phyloP scores from a whole-genome alignment of 2,888 invertebrate genomes.

The Dicyrtoma fusca region DNA sequence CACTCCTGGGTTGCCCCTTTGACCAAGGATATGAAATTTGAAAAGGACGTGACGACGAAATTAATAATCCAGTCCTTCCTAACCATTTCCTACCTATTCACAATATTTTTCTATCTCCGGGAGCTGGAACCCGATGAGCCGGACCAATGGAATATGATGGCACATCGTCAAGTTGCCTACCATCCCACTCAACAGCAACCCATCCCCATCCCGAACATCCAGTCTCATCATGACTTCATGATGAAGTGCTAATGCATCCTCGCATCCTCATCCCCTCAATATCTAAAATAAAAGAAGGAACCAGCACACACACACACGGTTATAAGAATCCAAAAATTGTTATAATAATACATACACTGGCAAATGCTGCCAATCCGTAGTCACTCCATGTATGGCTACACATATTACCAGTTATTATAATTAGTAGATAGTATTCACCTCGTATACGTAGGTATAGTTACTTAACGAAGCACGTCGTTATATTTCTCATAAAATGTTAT shows the following conservation, averaged over 20 bases:
- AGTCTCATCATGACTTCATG: constrained; percentile 36
- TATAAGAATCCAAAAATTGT: too few relatives aligned
- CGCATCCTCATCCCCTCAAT: too few relatives aligned
- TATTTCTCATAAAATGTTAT: too few relatives aligned
- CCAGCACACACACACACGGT: too few relatives aligned
- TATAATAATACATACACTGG: too few relatives aligned
- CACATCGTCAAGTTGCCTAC: constrained; percentile 32
- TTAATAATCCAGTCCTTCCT: constrained; percentile 30
- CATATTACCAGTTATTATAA: too few relatives aligned
- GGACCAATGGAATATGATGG: not conserved
- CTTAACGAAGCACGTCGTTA: too few relatives aligned
- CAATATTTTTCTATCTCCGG: constrained; percentile 37
- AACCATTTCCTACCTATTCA: constrained; percentile 29
- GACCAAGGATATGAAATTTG: constrained; percentile 14
- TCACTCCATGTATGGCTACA: too few relatives aligned
- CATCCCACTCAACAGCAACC: constrained; percentile 37
- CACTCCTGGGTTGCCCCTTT: constrained; percentile 26
- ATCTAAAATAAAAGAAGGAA: too few relatives aligned
- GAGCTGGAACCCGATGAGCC: constrained; percentile 38
- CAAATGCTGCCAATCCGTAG: too few relatives aligned
- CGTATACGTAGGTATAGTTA: too few relatives aligned
- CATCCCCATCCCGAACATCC: constrained; percentile 34
- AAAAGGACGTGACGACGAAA: constrained; percentile 27
- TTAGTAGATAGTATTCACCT: too few relatives aligned
- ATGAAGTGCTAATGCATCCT: constrained; percentile 34